phyloP scores from a whole-genome alignment of 2,888 invertebrate species.

The Acleris cristana region DNA sequence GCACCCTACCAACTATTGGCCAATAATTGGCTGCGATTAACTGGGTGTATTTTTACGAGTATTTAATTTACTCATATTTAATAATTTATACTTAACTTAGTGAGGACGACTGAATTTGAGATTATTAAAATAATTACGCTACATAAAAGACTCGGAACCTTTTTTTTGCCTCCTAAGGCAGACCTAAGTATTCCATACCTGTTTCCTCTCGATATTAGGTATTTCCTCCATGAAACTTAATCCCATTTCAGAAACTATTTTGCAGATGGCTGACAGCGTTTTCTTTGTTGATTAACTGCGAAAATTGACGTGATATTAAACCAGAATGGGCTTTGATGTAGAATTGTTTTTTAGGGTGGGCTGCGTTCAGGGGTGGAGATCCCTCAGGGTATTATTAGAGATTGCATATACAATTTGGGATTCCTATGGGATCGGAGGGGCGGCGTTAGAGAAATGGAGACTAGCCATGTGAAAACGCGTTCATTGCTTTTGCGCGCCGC shows the following conservation, averaged over 20 bases:
- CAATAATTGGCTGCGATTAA: no score
- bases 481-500: conserved; percentile 81
- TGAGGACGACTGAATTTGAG: no score
- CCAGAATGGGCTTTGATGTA: conserved; percentile 27
- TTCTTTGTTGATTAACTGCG: conserved; percentile 33
- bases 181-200: no score
- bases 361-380: conserved; percentile 35
- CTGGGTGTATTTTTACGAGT: no score
- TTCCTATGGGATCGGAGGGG: conserved; percentile 76
- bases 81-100: no score
- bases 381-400: conserved; percentile 71
- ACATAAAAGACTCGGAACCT: no score
- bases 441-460: conserved; percentile 75
- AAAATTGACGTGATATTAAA: conserved; percentile 36
- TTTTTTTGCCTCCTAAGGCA: no score
- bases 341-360: conserved; percentile 35
- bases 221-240: no score
- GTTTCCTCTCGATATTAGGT: no score
- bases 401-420: conserved; percentile 76
- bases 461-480: conserved; percentile 81
- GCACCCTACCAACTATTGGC: no score
- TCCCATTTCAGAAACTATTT: neutral
- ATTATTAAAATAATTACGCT: no score
- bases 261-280: neutral
- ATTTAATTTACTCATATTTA: no score